Base-by-base conservation (phyloP, 2,113 vertebrate genomes). In the Cisticola juncidis region DNA sequence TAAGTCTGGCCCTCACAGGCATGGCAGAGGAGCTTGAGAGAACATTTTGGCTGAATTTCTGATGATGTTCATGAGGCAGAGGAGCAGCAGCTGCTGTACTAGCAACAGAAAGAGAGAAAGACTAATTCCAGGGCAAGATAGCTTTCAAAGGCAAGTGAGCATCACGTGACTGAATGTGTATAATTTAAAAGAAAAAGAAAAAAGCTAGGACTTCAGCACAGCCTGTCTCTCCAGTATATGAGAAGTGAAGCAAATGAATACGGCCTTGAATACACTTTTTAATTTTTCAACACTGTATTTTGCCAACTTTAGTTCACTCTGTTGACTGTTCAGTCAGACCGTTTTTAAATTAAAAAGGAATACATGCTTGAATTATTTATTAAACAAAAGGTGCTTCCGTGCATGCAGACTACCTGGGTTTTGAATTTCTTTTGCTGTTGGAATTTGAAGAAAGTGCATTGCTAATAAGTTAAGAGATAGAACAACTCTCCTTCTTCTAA, bases 301-400 rank as follows among this genome's bases (percentile, higher is more conserved):
- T 96, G 91, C 94, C 81, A 82, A 94, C 88, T 95, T 95, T 77
- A 93, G 88, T 92, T 94, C 95, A 95, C 70, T 95, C 92, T 96
- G 94, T 94, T 95, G 92, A 94, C 95, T 96, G 81, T 96, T 96
- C 94, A 93, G 94, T 97, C 92, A 93, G 82, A 88, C 92, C 69
- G 0, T 81, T 94, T 96, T 96, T 95, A 95, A 97, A 95, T 94
- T 96, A 94, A 95, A 94, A 95, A 94, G 89, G 76, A 93, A 95
- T 95, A 96, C 91, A 91, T 62, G 70, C 58, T 86, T 97, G 91
- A 95, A 97, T 96, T 96, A 97, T 95, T 96, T 97, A 96, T 96
- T 95, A 97, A 95, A 92, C 86, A 92, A 96, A 96, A 95, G 95
- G 85, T 96, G 86, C 80, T 72, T 88, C 95, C 8, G 6, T 91